phyloP scores from a whole-genome alignment of 2,888 invertebrate species.

The Plagodis pulveraria region DNA sequence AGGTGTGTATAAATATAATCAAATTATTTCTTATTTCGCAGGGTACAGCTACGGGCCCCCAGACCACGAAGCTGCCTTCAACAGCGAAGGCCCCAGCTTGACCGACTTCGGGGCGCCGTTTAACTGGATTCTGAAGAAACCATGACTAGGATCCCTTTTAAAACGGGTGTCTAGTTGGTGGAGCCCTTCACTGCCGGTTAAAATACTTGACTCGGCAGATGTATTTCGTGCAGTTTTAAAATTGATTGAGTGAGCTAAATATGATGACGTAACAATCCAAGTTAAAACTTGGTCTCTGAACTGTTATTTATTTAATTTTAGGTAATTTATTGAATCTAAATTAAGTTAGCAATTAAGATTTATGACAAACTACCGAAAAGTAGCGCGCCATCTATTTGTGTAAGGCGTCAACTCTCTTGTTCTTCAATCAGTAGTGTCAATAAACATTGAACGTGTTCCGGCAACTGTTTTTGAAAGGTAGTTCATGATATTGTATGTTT shows the following conservation, averaged over 20 bases:
- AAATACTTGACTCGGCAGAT: background rate
- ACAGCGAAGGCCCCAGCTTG: conserved; percentile 47
- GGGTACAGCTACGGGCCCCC: conserved; percentile 74
- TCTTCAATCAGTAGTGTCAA: too few species aligned
- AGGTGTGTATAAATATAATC: too few species aligned
- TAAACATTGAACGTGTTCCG: too few species aligned
- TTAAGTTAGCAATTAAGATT: background rate
- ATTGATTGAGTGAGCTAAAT: background rate
- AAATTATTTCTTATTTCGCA: too few species aligned
- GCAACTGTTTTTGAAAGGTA: too few species aligned
- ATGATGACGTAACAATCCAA: too few species aligned
- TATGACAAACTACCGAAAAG: too few species aligned
- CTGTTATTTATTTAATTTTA: background rate
- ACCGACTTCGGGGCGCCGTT: conserved; percentile 60
- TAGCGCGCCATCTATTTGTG: too few species aligned
- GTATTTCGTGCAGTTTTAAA: background rate
- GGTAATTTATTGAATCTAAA: conserved; percentile 6
- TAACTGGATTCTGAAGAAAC: conserved; percentile 65
- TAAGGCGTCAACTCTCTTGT: too few species aligned
- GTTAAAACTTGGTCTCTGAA: too few species aligned
- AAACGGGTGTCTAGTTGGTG: background rate
- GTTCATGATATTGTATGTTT: too few species aligned
- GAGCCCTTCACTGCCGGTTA: background rate
- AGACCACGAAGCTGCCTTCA: conserved; percentile 54
- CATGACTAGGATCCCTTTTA: conserved; percentile 30